These are phyloP conservation scores for Eupsittula cactorum DNA, from an alignment of 2,113 vertebrate genomes.

Conservation along the genomic window DNA sequence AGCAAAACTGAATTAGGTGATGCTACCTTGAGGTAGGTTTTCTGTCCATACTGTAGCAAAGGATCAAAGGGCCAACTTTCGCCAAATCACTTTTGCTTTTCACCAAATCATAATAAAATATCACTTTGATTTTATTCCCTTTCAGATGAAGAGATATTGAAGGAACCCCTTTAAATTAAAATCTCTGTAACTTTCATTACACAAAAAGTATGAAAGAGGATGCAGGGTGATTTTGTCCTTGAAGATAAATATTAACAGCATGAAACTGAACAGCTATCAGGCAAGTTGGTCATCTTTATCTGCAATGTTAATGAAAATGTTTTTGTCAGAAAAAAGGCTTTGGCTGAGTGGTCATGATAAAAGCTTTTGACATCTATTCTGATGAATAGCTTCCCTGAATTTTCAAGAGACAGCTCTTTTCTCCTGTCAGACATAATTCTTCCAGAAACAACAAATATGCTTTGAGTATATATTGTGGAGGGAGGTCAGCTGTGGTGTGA, in stretches of 20 bases:
- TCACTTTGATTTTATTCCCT: not conserved
- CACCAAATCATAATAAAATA: not conserved
- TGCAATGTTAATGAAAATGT: not conserved
- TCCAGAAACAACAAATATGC: slow-evolving; percentile 53
- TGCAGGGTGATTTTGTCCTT: not conserved
- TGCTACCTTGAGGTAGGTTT: not conserved
- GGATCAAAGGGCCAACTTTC: not conserved
- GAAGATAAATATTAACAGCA: not conserved
- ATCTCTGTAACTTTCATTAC: not conserved
- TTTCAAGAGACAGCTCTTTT: slow-evolving; percentile 32
- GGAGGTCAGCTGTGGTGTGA: slow-evolving; percentile 43
- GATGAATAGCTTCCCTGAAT: slow-evolving; percentile 31
- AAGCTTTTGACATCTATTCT: slow-evolving; percentile 48
- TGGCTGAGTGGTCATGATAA: slow-evolving; percentile 16
- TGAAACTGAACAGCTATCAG: not conserved
- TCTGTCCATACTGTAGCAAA: not conserved
- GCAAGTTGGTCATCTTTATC: slow-evolving; percentile 26
- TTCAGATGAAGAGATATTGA: not conserved
- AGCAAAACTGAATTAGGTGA: not conserved
- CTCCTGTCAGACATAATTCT: slow-evolving; percentile 46
- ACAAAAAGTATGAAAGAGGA: not conserved
- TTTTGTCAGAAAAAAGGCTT: slow-evolving; percentile 37
- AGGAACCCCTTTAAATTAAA: not conserved
- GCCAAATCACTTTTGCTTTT: not conserved
- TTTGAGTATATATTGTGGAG: slow-evolving; percentile 22